Evolutionary conservation across 2,888 invertebrate species (phyloP).

Genomic region (Xestoiulus laeticollis): DNA sequence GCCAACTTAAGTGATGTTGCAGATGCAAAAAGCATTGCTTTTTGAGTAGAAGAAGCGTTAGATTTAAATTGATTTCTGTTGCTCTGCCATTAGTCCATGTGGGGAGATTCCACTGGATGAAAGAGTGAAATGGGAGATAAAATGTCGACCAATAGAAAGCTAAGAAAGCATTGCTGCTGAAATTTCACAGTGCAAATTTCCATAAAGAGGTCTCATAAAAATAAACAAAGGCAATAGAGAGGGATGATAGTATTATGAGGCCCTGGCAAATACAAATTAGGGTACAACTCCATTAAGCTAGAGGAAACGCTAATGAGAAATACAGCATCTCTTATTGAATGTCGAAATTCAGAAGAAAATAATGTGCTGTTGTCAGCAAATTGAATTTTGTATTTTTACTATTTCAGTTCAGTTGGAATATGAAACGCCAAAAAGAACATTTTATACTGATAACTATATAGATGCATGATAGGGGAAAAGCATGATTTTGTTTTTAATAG

Average conservation of each 20-base stretch:
- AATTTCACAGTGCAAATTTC: slow-evolving; percentile 18
- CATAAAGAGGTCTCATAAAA: slow-evolving; percentile 40
- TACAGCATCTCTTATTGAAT: not conserved
- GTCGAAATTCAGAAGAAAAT: not conserved
- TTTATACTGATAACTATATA: too few relatives aligned
- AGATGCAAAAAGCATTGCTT: slow-evolving; percentile 35
- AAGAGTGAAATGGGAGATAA: slow-evolving; percentile 17
- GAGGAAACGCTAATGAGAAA: slow-evolving; percentile 31
- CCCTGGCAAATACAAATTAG: slow-evolving; percentile 25
- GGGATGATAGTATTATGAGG: not conserved
- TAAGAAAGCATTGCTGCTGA: not conserved
- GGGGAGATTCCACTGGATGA: slow-evolving; percentile 3
- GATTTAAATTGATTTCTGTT: slow-evolving; percentile 43
- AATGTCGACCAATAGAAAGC: not conserved
- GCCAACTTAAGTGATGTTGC: slow-evolving; percentile 35
- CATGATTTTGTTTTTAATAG: not conserved
- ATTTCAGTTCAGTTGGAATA: not conserved
- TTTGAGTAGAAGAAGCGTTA: slow-evolving; percentile 37
- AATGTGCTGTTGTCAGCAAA: not conserved
- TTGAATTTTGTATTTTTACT: not conserved
- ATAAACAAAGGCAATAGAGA: slow-evolving; percentile 28
- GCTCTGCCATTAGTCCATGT: slow-evolving; percentile 39
- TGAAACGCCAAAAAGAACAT: too few relatives aligned
- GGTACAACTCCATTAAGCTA: slow-evolving; percentile 20
- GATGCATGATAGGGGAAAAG: not conserved